Percentiles rank a stretch among this genome's conserved stretches.
Conservation (phyloP, 2,797 vertebrate genomes). For the Sphenodon punctatus region DNA sequence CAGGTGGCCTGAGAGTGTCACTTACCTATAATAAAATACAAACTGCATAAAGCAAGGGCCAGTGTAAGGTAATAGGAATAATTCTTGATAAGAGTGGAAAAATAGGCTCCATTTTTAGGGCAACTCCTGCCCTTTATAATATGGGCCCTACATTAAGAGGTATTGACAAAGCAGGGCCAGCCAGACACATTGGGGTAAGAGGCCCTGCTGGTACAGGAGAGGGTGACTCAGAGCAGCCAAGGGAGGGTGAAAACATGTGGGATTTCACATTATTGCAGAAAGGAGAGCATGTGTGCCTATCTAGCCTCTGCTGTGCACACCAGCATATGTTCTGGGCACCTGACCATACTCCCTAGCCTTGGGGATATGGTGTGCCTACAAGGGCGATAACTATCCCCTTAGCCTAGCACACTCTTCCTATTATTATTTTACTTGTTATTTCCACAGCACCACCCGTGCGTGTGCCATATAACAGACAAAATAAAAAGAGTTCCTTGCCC, state of each 20-base stretch:
- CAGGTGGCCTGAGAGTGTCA: background rate
- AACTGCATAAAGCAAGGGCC: too few relatives aligned
- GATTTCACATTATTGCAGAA: background rate
- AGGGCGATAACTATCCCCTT: background rate
- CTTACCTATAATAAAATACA: background rate
- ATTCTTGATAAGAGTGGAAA: background rate
- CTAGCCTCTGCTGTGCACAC: background rate
- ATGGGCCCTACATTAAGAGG: background rate
- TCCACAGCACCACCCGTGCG: too few relatives aligned
- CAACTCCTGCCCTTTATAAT: background rate
- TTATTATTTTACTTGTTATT: background rate
- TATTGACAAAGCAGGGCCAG: background rate
- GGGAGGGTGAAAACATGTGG: background rate
- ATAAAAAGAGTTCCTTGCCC: background rate
- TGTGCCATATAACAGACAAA: background rate
- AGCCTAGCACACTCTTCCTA: accelerated
- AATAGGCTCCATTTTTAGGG: background rate
- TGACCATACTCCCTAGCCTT: background rate
- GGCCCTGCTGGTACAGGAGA: background rate
- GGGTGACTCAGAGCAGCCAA: background rate
- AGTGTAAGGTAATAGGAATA: accelerated
- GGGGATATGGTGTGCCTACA: background rate
- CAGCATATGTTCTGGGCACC: background rate
- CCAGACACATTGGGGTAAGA: background rate
- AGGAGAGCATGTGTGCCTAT: background rate